phyloP scores from a whole-genome alignment of 2,888 invertebrate species.

The Cryptocheilus praepositus region DNA sequence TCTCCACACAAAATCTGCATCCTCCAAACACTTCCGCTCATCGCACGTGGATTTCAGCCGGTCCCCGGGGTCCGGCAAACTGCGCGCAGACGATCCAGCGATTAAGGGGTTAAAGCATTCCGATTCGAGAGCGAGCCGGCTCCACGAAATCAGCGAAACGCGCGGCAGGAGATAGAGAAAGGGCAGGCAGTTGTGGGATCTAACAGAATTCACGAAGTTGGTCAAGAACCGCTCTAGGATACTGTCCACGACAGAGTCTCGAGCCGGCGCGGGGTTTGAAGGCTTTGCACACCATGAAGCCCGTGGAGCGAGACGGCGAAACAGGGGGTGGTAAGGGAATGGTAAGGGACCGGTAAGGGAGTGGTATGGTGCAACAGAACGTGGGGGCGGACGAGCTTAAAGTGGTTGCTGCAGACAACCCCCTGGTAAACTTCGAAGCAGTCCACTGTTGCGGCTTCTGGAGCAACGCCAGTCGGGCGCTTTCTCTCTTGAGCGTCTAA shows the following conservation, averaged over 20 bases:
- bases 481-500: slow-evolving; percentile 43
- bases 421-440: slow-evolving; percentile 55
- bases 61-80: neutral
- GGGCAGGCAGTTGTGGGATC: neutral
- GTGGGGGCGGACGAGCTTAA: slow-evolving; percentile 15
- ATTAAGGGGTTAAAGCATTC: neutral
- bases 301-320: neutral
- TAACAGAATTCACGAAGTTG: slow-evolving; percentile 34
- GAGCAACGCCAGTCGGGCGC: slow-evolving; percentile 9
- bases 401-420: slow-evolving; percentile 51
- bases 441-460: slow-evolving; percentile 60
- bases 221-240: slow-evolving; percentile 40
- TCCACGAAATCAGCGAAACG: neutral
- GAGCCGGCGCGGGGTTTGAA: neutral
- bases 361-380: slow-evolving; percentile 2
- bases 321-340: neutral
- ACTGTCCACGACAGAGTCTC: slow-evolving; percentile 33
- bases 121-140: neutral
- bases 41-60: no score
- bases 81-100: no score
- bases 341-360: neutral
- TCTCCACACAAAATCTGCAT: no score
- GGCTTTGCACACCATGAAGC: neutral
- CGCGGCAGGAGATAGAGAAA: neutral
- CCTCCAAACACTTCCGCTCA: no score